Conservation (phyloP, 1,140 invertebrate genomes). For the Drosophila pallidifrons region DNA sequence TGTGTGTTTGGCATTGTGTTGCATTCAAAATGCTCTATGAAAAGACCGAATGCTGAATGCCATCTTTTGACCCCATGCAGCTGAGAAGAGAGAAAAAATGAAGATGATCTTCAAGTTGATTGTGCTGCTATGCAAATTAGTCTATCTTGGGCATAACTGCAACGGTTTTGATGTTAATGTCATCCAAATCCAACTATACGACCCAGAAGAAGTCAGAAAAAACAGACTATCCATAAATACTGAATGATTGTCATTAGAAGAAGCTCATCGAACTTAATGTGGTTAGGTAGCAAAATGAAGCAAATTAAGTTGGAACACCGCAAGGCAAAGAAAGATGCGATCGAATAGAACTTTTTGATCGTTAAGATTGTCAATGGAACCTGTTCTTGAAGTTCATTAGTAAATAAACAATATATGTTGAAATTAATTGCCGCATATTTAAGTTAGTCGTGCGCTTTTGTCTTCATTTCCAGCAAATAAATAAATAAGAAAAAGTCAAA, state of each 20-base stretch:
- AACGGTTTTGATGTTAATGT: conserved; percentile 40
- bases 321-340: conserved; percentile 5
- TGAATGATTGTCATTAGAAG: background rate
- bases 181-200: conserved; percentile 10
- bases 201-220: background rate
- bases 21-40: conserved; percentile 42
- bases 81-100: background rate
- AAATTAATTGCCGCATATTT: conserved; percentile 27
- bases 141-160: conserved; percentile 23
- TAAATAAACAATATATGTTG: conserved; percentile 23
- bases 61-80: conserved; percentile 15
- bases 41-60: conserved; percentile 1
- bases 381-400: conserved; percentile 28
- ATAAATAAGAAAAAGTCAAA: conserved; percentile 6
- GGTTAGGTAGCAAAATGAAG: conserved; percentile 14
- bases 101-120: conserved; percentile 9
- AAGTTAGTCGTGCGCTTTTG: conserved; percentile 10
- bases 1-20: conserved; percentile 22
- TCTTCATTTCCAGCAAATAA: conserved; percentile 3
- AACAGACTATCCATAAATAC: background rate
- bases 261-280: conserved; percentile 15
- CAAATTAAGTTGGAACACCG: conserved; percentile 14
- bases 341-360: background rate
- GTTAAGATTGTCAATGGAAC: conserved; percentile 16
- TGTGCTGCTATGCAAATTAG: conserved; percentile 44